Conservation (phyloP, 2,797 vertebrate species). For the Miichthys miiuy region DNA sequence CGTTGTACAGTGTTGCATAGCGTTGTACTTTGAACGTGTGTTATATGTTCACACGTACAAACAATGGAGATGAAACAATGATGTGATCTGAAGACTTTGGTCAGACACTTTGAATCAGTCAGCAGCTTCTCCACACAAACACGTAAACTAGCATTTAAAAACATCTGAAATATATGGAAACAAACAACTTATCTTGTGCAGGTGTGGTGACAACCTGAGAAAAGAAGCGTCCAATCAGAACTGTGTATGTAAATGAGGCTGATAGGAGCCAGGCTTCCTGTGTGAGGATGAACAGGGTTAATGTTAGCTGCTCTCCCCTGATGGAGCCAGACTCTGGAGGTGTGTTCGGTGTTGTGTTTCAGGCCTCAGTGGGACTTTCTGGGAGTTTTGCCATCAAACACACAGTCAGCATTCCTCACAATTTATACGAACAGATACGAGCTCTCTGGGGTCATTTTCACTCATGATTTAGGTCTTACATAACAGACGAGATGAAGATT, state of each 20-base stretch:
- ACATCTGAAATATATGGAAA: too few species aligned
- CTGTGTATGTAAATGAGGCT: background rate
- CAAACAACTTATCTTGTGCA: background rate
- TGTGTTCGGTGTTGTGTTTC: constrained; percentile 45
- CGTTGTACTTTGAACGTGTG: too few species aligned
- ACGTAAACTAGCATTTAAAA: too few species aligned
- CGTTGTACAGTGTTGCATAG: rapidly evolving
- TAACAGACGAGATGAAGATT: constrained; percentile 40
- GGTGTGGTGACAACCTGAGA: background rate
- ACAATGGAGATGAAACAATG: too few species aligned
- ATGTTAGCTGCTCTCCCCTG: background rate
- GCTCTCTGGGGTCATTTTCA: constrained; percentile 31
- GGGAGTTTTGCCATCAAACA: constrained; percentile 64
- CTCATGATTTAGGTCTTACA: constrained; percentile 40
- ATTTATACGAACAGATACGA: constrained; percentile 38
- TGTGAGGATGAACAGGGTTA: background rate
- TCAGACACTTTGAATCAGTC: background rate
- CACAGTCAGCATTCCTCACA: constrained; percentile 60
- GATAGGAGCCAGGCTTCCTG: background rate
- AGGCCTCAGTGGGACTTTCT: constrained; percentile 48
- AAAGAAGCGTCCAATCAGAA: background rate
- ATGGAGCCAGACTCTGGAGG: constrained; percentile 35
- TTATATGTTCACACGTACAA: too few species aligned
- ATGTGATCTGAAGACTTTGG: too few species aligned
- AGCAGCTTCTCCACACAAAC: background rate